phyloP scores from a whole-genome alignment of 2,113 vertebrate genomes.

The Abramis brama region DNA sequence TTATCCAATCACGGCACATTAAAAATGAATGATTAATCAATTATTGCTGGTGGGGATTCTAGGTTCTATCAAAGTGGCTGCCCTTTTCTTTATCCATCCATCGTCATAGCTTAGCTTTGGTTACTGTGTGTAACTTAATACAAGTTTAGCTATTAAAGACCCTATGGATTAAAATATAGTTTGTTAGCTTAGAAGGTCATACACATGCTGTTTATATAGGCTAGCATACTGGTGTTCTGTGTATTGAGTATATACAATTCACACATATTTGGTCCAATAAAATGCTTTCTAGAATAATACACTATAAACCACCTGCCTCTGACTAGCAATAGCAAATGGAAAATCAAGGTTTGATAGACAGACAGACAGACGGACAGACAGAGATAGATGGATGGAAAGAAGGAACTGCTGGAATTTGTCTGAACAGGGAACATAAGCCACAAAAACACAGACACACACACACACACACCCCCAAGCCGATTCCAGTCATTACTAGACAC shows the following conservation, averaged over 20 bases:
- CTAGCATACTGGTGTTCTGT: too few relatives aligned
- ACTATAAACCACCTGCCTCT: neutral
- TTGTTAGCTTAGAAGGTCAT: too few relatives aligned
- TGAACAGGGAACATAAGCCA: constrained; percentile 1
- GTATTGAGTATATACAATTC: too few relatives aligned
- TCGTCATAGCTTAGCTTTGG: constrained; percentile 23
- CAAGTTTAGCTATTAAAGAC: too few relatives aligned
- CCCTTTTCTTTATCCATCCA: constrained; percentile 34
- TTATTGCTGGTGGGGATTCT: constrained; percentile 58
- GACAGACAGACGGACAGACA: fast-evolving
- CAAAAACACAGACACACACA: neutral
- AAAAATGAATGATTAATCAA: constrained; percentile 73
- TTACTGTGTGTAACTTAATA: neutral
- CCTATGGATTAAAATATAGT: too few relatives aligned
- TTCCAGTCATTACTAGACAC: constrained; percentile 66
- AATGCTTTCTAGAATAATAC: neutral
- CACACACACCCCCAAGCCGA: constrained; percentile 22
- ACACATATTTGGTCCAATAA: neutral
- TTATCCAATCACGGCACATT: constrained; percentile 72
- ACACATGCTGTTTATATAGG: too few relatives aligned
- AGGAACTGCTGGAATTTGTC: neutral
- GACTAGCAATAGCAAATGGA: neutral
- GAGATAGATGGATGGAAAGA: too few relatives aligned
- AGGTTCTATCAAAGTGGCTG: constrained; percentile 49
- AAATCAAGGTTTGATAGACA: neutral